Evolutionary conservation across 2,113 vertebrate species (phyloP).

Genomic region (Amblyornis subalaris): DNA sequence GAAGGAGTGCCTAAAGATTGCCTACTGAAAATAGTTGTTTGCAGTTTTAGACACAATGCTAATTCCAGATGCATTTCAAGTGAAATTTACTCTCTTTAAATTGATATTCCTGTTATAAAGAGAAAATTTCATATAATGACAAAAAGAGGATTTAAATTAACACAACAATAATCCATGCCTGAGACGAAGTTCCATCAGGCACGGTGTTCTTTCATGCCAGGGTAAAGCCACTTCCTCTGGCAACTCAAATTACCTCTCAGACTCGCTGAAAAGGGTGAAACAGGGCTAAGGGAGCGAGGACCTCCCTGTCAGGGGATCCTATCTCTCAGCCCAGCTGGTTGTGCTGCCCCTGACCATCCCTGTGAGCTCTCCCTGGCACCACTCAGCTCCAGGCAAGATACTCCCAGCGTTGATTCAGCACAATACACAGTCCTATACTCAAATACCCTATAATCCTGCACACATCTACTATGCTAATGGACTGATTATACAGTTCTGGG

Average conservation of each 20-base stretch:
- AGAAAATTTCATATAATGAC: neutral
- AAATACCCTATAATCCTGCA: neutral
- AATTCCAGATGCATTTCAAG: neutral
- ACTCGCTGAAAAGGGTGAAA: neutral
- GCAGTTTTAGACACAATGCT: neutral
- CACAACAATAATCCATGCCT: neutral
- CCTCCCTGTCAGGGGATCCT: too few relatives aligned
- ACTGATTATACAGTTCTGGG: neutral
- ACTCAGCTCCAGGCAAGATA: neutral
- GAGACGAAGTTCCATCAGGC: neutral
- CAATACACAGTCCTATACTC: neutral
- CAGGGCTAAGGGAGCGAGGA: neutral
- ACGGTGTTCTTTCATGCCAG: rapidly evolving
- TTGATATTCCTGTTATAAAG: neutral
- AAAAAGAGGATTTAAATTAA: neutral
- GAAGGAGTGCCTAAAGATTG: neutral
- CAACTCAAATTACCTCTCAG: neutral
- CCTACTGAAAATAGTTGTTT: neutral
- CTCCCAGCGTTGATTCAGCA: neutral
- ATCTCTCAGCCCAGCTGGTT: rapidly evolving
- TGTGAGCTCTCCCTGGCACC: neutral
- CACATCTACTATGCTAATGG: neutral
- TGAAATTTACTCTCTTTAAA: neutral
- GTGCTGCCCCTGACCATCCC: neutral
- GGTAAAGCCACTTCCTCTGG: neutral